phyloP scores from a whole-genome alignment of 2,113 vertebrate species.

The Sclerurus mexicanus region DNA sequence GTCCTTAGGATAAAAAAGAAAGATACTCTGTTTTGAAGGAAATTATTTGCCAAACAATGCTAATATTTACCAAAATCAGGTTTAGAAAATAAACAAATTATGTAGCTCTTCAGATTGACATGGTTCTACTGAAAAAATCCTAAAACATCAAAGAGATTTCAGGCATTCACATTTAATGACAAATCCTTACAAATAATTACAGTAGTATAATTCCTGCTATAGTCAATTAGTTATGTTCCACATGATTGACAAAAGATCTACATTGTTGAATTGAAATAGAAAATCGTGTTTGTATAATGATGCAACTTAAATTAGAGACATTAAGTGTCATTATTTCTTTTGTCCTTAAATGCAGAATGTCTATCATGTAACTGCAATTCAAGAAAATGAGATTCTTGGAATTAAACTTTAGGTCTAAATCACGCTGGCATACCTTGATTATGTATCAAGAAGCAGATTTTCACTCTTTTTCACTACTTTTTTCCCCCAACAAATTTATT shows the following conservation, averaged over 20 bases:
- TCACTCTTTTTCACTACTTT: neutral
- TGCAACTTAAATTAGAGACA: neutral
- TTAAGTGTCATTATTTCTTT: neutral
- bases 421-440: neutral
- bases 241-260: neutral
- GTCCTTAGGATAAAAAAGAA: neutral
- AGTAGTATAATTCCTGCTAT: neutral
- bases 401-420: neutral
- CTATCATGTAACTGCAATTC: neutral
- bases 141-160: neutral
- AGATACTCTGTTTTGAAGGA: neutral
- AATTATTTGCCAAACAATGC: neutral
- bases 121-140: neutral
- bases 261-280: neutral
- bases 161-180: neutral
- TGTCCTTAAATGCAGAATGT: neutral
- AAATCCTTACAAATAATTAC: conserved; percentile 5
- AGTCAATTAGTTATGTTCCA: neutral
- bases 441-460: neutral
- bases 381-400: neutral
- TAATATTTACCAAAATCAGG: neutral
- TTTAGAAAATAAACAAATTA: neutral
- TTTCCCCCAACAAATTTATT: neutral
- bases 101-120: neutral
- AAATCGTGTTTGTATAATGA: neutral